A percentile compares a stretch with the other conserved stretches of the same genome.
Evolutionary conservation across 1,140 invertebrate species (phyloP).

Genomic region (Polypedilum pembai): DNA sequence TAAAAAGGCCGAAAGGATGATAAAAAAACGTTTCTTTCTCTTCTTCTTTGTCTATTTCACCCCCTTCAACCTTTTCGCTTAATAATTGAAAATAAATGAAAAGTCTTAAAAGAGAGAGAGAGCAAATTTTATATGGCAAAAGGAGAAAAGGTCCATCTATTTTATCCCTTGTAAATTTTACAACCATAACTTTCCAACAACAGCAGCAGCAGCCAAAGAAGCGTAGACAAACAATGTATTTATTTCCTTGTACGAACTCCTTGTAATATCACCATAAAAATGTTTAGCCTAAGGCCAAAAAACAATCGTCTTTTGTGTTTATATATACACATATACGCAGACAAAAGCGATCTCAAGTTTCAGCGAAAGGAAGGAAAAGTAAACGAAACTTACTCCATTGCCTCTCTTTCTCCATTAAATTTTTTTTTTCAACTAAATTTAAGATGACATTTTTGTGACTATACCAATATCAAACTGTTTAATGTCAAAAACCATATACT

Average conservation of each 20-base stretch:
- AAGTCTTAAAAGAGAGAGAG: neutral
- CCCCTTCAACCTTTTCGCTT: constrained; percentile 15
- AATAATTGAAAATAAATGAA: constrained; percentile 20
- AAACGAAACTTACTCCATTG: neutral
- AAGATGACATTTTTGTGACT: constrained; percentile 18
- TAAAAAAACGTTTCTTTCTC: constrained; percentile 8
- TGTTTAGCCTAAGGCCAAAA: constrained; percentile 7
- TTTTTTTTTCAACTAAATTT: neutral
- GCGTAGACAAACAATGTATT: constrained; percentile 12
- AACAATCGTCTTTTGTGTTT: constrained; percentile 10
- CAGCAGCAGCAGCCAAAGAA: neutral
- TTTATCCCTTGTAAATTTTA: constrained; percentile 7
- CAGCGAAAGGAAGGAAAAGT: neutral
- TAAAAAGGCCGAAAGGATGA: constrained; percentile 1
- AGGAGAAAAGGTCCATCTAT: neutral
- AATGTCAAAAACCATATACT: neutral
- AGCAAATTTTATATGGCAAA: neutral
- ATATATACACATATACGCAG: neutral
- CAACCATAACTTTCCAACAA: neutral
- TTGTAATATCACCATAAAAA: constrained; percentile 16
- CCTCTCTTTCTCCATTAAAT: neutral
- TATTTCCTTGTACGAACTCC: neutral
- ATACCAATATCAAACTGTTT: neutral
- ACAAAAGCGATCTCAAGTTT: neutral
- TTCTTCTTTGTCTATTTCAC: constrained; percentile 12